Conservation (phyloP, 1,140 invertebrate species). For the Pantala flavescens region DNA sequence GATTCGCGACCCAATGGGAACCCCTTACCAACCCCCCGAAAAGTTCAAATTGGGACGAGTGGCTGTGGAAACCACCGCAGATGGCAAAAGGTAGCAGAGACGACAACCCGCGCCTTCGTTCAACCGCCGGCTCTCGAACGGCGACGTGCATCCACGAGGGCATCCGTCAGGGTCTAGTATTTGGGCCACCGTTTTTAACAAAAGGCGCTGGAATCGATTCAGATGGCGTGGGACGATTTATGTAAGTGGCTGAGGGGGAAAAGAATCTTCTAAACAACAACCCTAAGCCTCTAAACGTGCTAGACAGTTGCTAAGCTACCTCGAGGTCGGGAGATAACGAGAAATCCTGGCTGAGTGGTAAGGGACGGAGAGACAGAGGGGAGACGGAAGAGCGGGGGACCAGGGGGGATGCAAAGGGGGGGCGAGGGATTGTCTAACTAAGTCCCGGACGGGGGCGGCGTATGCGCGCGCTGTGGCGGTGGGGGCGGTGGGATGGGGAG, state of each 20-base stretch:
- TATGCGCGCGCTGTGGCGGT: neutral
- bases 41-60: slow-evolving; percentile 9
- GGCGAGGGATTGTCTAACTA: neutral
- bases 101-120: no score
- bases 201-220: no score
- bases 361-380: neutral
- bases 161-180: no score
- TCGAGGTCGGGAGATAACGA: neutral
- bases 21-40: neutral
- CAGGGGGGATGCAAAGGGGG: neutral
- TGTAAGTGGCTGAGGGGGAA: no score
- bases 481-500: neutral
- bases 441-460: neutral
- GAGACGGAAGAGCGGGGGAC: neutral
- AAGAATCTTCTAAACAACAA: no score
- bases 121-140: no score
- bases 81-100: neutral
- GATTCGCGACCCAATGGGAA: neutral
- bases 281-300: neutral
- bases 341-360: neutral
- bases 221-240: no score
- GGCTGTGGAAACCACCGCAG: neutral
- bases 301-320: neutral
- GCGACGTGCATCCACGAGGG: no score
- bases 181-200: no score